Conservation (phyloP, 2,888 invertebrate genomes). For the Dysmachus trigonus region DNA sequence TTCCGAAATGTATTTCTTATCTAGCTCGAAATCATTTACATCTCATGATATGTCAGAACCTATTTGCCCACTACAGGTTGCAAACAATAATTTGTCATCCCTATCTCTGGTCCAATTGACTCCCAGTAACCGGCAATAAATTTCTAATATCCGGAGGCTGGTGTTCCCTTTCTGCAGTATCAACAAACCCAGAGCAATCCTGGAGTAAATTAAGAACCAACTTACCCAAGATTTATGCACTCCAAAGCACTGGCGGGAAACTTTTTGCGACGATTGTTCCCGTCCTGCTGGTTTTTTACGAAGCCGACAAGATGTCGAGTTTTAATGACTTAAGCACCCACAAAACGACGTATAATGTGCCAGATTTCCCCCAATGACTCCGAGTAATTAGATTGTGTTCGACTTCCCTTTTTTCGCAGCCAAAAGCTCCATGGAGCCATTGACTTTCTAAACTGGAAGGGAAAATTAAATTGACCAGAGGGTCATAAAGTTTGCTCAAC, state of each 20-base stretch:
- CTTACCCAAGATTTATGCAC: not conserved
- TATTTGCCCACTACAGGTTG: not conserved
- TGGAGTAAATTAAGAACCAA: not conserved
- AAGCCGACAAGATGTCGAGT: not conserved
- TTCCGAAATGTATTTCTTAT: not conserved
- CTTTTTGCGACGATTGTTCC: not conserved
- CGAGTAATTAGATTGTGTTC: conserved; percentile 22
- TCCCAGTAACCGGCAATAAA: not conserved
- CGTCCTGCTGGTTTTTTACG: not conserved
- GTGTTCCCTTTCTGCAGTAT: not conserved
- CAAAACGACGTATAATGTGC: conserved; percentile 1
- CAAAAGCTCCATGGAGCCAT: not conserved
- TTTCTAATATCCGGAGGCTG: not conserved
- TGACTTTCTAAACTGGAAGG: conserved; percentile 45
- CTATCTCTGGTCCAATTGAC: not conserved
- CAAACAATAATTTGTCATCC: not conserved
- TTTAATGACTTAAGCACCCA: conserved; percentile 1
- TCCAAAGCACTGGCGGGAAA: not conserved
- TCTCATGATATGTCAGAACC: not conserved
- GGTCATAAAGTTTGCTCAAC: conserved; percentile 61
- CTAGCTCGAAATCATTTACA: not conserved
- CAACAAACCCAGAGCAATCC: not conserved
- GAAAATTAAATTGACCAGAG: conserved; percentile 63
- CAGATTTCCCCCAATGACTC: not conserved
- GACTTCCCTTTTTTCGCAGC: not conserved